Conservation (phyloP, 64 coral and sea anemone genomes). For the Trachythela sp. region DNA sequence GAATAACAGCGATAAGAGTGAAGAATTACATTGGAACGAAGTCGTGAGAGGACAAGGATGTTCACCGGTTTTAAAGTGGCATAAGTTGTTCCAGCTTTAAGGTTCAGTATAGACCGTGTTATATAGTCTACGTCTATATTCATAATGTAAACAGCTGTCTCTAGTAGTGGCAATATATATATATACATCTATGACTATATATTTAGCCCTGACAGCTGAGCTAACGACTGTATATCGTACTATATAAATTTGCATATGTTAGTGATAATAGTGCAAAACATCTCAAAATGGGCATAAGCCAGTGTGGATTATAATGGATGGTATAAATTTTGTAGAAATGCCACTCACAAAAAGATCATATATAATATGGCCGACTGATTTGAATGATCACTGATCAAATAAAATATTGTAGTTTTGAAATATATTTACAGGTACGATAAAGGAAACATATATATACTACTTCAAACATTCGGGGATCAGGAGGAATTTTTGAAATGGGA, state of each 20-base stretch:
- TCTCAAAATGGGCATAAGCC: no score
- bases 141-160: neutral
- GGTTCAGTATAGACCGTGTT: neutral
- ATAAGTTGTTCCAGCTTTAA: slow-evolving; percentile 2
- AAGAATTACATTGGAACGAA: slow-evolving; percentile 20
- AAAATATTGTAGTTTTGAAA: no score
- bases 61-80: neutral
- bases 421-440: no score
- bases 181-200: neutral
- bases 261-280: neutral
- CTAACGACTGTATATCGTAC: neutral
- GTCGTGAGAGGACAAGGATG: neutral
- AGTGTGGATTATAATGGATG: no score
- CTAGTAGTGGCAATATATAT: neutral
- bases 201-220: neutral
- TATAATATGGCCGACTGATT: no score
- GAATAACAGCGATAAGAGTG: slow-evolving; percentile 7
- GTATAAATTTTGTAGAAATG: no score
- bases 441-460: no score
- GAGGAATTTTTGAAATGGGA: no score
- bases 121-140: neutral
- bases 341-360: no score
- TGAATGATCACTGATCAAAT: no score
- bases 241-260: neutral
- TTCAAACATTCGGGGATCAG: no score